Conservation (phyloP, 2,888 invertebrate species). For the Uropetala carovei region DNA sequence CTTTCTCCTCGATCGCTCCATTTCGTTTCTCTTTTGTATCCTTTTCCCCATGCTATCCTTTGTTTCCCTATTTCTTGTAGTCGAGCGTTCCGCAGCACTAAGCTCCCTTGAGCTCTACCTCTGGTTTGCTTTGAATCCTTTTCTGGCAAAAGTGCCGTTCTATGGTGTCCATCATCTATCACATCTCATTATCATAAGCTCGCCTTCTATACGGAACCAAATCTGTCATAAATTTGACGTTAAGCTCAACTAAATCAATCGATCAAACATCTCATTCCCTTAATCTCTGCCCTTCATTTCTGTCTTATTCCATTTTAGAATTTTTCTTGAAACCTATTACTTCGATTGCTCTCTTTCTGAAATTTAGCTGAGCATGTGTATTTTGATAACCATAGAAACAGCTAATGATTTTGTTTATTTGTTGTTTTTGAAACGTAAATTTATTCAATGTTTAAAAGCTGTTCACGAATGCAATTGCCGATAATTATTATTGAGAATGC, state of each 20-base stretch:
- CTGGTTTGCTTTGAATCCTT: neutral
- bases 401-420: too few species aligned
- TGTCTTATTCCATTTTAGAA: neutral
- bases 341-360: too few species aligned
- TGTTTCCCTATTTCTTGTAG: neutral
- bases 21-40: neutral
- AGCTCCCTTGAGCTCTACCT: neutral
- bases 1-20: too few species aligned
- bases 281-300: neutral
- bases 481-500: too few species aligned
- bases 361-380: too few species aligned
- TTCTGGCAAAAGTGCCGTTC: neutral
- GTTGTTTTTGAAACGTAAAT: too few species aligned
- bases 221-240: neutral
- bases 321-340: too few species aligned
- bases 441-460: too few species aligned
- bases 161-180: constrained; percentile 30
- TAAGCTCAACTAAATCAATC: neutral
- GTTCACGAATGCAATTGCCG: too few species aligned
- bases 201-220: neutral
- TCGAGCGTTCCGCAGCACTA: too few species aligned
- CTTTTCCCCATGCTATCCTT: neutral
- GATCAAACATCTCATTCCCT: neutral
- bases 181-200: constrained; percentile 42
- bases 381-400: too few species aligned